Base-by-base conservation (phyloP, 2,888 invertebrate genomes). In the Rhingia campestris region DNA sequence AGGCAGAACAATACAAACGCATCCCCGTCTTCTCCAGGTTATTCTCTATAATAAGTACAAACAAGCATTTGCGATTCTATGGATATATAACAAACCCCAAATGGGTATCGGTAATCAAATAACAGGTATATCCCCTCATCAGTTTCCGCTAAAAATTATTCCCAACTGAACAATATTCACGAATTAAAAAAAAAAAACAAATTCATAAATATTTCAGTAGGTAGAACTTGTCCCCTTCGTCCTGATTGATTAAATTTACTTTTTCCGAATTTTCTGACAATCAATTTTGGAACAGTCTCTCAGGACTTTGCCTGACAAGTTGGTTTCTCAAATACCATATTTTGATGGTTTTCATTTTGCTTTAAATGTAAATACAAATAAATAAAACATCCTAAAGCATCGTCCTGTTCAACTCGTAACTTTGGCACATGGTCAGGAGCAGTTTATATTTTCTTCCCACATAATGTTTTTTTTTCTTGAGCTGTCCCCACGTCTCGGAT, bases 361-460 rank as follows among this genome's bases (percentile, higher is more conserved):
- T 33, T 35, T 32, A 41, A 56, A 35, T 37, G 32, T 4, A 47
- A 14, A 14, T 32, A 53, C 30, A 10, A 51, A 43, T 30, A 56
- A 56, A 75, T 30, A 32, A 54, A 76, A 66, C 66, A 66, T 66
- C 54, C 59, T 47, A 12, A 22, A 10, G 39, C 12, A 39, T 33
- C 51, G 14, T 64, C 33, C 56, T 69, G 33, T 64, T 70, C 43
- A 53, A 49, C 58, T 79, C 70, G 64, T 72, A 70, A 81, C 59
- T 77, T 82, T 73, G 58, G 73, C 73, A 79, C 79, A 82, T 77
- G 82, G 67, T 73, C 67, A 58, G 64, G 67, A 69, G 49, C 67
- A 43, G 45, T 75, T 22, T 14, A 54, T 54, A 61, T 74, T 56
- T 61, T 59, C 53, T 51, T 51, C 59, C 51, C 37, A 39, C 66